Evolutionary conservation across 30 jellyfish, hydroid and myxozoan species (phyloP).

Genomic region (Hydra vulgaris): DNA sequence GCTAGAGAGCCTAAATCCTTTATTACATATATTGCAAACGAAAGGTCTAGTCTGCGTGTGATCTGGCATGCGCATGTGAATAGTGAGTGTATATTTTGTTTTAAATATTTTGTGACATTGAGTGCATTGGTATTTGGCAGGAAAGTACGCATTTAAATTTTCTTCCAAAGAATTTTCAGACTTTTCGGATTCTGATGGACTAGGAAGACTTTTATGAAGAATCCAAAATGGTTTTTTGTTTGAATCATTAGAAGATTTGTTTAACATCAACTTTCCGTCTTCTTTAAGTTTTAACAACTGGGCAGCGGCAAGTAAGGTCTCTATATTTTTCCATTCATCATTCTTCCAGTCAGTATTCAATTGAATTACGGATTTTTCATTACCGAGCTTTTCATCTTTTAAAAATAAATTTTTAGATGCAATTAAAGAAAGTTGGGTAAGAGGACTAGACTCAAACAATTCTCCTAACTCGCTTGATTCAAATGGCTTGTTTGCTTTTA

Average conservation of each 20-base stretch:
- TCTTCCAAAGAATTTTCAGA: slow-evolving; percentile 17
- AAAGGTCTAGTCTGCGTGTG: slow-evolving; percentile 91
- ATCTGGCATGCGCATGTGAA: slow-evolving; percentile 88
- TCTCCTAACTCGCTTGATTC: too few relatives aligned
- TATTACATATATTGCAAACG: slow-evolving; percentile 92
- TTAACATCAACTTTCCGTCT: background rate
- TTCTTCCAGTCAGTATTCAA: background rate
- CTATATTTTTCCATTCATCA: background rate
- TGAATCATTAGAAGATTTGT: background rate
- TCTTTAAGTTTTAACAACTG: slow-evolving; percentile 24
- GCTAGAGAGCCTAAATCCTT: slow-evolving; percentile 88
- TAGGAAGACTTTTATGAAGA: slow-evolving; percentile 11
- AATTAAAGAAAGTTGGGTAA: background rate
- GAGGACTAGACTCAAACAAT: background rate
- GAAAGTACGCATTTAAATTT: background rate
- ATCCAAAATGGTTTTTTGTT: background rate
- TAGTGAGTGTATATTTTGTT: slow-evolving; percentile 73
- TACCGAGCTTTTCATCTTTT: background rate
- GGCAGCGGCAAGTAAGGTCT: slow-evolving; percentile 31
- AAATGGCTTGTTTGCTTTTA: background rate
- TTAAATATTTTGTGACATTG: slow-evolving; percentile 83
- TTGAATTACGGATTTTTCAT: too few relatives aligned
- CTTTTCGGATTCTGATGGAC: slow-evolving; percentile 27
- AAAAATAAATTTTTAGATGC: background rate
- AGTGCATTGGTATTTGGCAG: slow-evolving; percentile 75